Base-by-base conservation (phyloP, 2,888 invertebrate species). In the Coenonympha glycerion region DNA sequence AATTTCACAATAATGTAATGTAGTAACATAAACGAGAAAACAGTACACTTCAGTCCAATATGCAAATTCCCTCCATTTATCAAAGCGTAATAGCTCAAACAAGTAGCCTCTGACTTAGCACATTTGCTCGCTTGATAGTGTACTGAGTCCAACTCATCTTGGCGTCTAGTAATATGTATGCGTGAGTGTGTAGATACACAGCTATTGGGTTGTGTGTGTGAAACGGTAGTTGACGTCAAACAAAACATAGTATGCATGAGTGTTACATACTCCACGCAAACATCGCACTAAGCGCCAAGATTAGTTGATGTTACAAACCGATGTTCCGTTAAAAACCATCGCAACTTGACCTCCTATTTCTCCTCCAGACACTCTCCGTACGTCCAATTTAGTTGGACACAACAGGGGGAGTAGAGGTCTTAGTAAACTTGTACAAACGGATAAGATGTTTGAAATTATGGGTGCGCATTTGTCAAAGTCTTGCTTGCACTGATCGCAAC, bases 61-160 rank as follows among this genome's bases (percentile, higher is more conserved):
- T 46, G 40, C 28, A 41, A 49, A 53, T 36, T 41, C 33, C 31
- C 19, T 45, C 49, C 72, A 74, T 77, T 76, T 76, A 73, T 69
- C 68, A 65, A 69, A 64, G 73, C 76, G 73, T 78, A 78, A 78
- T 78, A 71, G 73, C 66, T 58, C 47, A 72, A 73, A 76, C 72
- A 78, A 78, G 76, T 79, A 78, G 73, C 76, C 73, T 62, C 77
- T 78, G 78, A 80, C 78, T 76, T 71, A 72, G 76, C 78, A 79
- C 77, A 76, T 79, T 79, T 72, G 68, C 72, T 64, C 65, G 63
- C 62, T 62, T 69, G 73, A 71, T 75, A 74, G n/a, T n/a, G n/a
- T n/a, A n/a, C n/a, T n/a, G n/a, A n/a, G n/a, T n/a, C n/a, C n/a
- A n/a, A n/a, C n/a, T n/a, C n/a, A n/a, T n/a, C n/a, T n/a, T n/a